Evolutionary conservation across 2,113 vertebrate genomes (phyloP).

Genomic region (Donacobius atricapilla): DNA sequence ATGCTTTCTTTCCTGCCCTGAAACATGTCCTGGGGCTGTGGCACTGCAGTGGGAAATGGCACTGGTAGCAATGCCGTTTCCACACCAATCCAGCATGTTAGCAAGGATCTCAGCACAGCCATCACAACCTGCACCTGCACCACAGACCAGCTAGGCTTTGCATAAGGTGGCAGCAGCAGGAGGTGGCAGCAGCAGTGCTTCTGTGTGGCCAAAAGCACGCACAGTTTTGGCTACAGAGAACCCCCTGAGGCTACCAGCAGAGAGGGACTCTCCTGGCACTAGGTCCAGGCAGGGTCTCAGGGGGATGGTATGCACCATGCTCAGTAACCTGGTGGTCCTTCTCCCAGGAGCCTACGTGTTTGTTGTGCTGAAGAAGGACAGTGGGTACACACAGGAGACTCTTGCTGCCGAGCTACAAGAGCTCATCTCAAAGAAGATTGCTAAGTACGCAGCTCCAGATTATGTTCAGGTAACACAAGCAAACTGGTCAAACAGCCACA

Average conservation of each 20-base stretch:
- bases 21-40: fast-evolving
- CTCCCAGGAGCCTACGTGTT: constrained; percentile 73
- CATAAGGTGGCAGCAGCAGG: neutral
- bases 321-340: neutral
- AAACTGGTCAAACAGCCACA: neutral
- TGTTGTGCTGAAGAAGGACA: constrained; percentile 75
- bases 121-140: neutral
- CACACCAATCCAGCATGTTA: fast-evolving
- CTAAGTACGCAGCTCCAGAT: constrained; percentile 79
- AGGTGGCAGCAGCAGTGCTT: neutral
- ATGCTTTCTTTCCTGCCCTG: neutral
- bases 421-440: constrained; percentile 72
- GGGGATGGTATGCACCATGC: fast-evolving
- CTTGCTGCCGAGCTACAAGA: constrained; percentile 59
- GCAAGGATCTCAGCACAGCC: neutral
- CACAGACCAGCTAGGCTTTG: neutral
- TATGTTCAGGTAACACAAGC: constrained; percentile 70
- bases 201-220: neutral
- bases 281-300: neutral
- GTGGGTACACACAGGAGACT: neutral
- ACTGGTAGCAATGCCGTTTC: neutral
- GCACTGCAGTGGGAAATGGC: neutral
- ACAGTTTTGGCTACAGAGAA: neutral
- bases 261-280: neutral
- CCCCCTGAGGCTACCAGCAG: neutral